phyloP scores from a whole-genome alignment of 2,888 invertebrate species.

The Rotaria sp. region DNA sequence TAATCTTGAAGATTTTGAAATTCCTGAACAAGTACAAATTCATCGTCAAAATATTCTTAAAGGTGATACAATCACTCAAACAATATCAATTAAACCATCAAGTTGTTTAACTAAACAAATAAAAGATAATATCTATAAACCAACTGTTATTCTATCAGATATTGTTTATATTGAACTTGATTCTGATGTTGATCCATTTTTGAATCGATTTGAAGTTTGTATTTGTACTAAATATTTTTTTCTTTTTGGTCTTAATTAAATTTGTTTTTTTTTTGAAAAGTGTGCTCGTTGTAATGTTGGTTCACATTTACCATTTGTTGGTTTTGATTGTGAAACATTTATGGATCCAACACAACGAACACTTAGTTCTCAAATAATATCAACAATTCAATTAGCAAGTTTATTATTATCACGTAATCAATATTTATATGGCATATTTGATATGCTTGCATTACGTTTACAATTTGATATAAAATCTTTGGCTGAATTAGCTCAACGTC shows the following conservation, averaged over 20 bases:
- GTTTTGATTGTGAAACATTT: constrained; percentile 26
- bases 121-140: not conserved
- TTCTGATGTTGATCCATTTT: not conserved
- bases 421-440: not conserved
- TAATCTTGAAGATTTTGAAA: constrained; percentile 10
- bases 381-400: not conserved
- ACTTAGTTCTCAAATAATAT: not conserved
- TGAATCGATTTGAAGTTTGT: not conserved
- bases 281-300: not conserved
- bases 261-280: not conserved
- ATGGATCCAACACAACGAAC: constrained; percentile 12
- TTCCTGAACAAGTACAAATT: not conserved
- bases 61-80: not conserved
- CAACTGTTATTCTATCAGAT: not conserved
- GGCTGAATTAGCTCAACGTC: constrained; percentile 1
- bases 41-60: not conserved
- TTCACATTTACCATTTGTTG: constrained; percentile 1
- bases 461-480: not conserved
- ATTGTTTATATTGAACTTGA: not conserved
- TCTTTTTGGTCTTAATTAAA: not conserved
- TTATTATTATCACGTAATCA: not conserved
- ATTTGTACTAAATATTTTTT: not conserved
- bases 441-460: not conserved
- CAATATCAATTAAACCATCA: not conserved
- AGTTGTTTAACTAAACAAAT: not conserved